Base-by-base conservation (phyloP, 2,797 vertebrate genomes). In the Melanotaenia nigrans region DNA sequence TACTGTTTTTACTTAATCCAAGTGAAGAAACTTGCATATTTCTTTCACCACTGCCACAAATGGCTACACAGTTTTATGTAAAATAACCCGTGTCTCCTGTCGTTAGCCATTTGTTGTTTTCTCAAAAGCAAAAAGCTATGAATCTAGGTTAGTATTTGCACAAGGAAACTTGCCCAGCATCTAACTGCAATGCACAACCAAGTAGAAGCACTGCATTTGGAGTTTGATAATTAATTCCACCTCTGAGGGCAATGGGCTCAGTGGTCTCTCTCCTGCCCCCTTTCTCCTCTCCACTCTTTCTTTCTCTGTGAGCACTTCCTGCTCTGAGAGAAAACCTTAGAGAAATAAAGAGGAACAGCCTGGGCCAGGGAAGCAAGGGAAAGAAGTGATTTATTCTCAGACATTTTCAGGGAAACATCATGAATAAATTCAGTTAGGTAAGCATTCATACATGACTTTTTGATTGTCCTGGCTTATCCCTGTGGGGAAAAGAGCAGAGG, bases 401-500 rank as follows among this genome's bases (percentile, higher is more conserved):
- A 58, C 69, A 84, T 86, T 89, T 91, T 70, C 81, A 85, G 60
- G 14, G 0, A 79, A 88, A 76, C 36, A 49, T 85, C 82, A 86
- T 92, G 89, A 91, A 92, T 92, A 93, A 84, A 89, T 92, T 78
- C 64, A 59, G 73, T 71, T 64, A 75, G 73, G 65, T 79, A 77
- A 78, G 81, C 57, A 71, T 75, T 78, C 70, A 64, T 38, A 82
- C 68, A 70, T 53, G 65, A 61, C 53, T 73, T 40, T 83, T 58
- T 73, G 63, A 87, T 79, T 75, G 80, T 87, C 81, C 71, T 51
- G 80, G 85, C 81, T 69, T 51, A 62, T 86, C 71, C 83, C 78
- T 1, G 4, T 30, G 45, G 79, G 69, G 72, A 55, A 72, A 65
- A 24, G 42, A 56, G 32, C 28, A 30, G 28, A 30, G 66, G 54